A percentile compares a stretch with the other conserved stretches of the same genome.
Conservation (phyloP, 2,797 vertebrate species). For the Natrix natrix region DNA sequence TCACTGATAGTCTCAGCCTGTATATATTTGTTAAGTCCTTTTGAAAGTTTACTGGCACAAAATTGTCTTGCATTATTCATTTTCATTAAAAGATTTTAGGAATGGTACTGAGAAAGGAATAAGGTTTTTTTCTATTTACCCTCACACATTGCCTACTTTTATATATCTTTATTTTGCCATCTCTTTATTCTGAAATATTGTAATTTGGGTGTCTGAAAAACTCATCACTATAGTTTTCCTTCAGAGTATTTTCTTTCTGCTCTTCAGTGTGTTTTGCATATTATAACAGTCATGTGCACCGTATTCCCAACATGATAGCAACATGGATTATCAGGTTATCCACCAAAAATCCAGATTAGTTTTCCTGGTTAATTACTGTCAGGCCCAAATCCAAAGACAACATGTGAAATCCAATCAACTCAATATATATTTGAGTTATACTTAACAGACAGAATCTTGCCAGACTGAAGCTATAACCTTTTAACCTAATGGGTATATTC, state of each 20-base stretch:
- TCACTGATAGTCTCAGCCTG: background rate
- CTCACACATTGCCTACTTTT: background rate
- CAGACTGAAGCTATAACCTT: background rate
- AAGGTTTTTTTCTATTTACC: background rate
- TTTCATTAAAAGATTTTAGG: background rate
- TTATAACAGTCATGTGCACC: background rate
- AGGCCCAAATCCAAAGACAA: background rate
- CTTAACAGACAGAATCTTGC: background rate
- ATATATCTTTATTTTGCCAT: background rate
- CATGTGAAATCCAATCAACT: background rate
- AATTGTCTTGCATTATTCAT: background rate
- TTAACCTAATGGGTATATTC: background rate
- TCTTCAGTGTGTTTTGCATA: background rate
- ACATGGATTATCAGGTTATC: background rate
- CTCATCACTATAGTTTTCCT: background rate
- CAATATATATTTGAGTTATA: too few species aligned
- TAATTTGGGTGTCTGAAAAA: background rate
- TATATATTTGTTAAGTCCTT: background rate
- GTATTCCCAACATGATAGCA: background rate
- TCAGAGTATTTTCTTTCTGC: background rate
- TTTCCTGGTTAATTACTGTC: background rate
- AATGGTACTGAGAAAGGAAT: background rate
- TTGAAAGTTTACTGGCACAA: background rate
- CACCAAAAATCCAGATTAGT: background rate
- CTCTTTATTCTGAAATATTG: background rate